A percentile compares a stretch with the other conserved stretches of the same genome.
Conservation (phyloP, 2,888 invertebrate genomes). For the Urechis unicinctus region DNA sequence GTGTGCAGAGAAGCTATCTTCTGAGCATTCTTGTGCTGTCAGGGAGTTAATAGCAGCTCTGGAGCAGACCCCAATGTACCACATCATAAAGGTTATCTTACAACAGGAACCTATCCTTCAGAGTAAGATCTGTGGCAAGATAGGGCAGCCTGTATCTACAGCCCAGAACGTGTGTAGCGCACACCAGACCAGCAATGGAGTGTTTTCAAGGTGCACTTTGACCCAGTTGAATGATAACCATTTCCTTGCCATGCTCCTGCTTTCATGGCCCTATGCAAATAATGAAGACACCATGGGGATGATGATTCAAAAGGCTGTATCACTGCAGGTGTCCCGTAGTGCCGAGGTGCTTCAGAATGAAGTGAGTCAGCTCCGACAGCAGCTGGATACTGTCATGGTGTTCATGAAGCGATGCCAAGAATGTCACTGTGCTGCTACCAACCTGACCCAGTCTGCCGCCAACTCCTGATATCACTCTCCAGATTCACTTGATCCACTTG, state of each 20-base stretch:
- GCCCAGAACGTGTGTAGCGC: too few species aligned
- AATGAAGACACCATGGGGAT: background rate
- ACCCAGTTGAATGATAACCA: slow-evolving; percentile 6
- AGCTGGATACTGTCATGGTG: slow-evolving; percentile 10
- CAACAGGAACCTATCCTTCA: too few species aligned
- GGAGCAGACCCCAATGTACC: background rate
- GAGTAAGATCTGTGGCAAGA: too few species aligned
- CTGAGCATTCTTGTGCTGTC: background rate
- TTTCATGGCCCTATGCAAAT: slow-evolving; percentile 24
- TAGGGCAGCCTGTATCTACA: too few species aligned
- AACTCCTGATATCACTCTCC: too few species aligned
- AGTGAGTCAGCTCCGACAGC: slow-evolving; percentile 10
- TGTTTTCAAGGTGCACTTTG: background rate
- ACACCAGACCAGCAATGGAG: background rate
- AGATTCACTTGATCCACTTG: too few species aligned
- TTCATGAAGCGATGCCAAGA: slow-evolving; percentile 8
- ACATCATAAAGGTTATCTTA: background rate
- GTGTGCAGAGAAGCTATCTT: background rate
- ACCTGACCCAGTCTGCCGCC: too few species aligned
- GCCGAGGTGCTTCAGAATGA: slow-evolving; percentile 15
- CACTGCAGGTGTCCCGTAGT: slow-evolving; percentile 2
- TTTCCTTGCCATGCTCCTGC: slow-evolving; percentile 19
- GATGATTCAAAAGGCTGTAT: background rate
- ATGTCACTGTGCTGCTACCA: too few species aligned
- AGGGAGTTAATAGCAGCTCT: background rate